Conservation (phyloP, 2,113 vertebrate species). For the Ophthalmolycus amberensis region DNA sequence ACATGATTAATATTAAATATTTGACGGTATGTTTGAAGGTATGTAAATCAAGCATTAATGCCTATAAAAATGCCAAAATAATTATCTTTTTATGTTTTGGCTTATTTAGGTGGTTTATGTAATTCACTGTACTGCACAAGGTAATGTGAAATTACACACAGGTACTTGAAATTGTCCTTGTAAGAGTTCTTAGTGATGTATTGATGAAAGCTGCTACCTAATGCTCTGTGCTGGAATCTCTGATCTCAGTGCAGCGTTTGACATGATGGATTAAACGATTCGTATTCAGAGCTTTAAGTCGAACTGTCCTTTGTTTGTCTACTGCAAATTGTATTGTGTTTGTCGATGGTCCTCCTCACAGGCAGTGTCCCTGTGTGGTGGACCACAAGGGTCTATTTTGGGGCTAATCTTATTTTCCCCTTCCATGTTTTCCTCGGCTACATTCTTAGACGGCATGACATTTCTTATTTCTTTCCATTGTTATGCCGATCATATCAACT, state of each 20-base stretch:
- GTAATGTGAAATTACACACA: constrained; percentile 11
- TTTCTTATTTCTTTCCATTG: constrained; percentile 8
- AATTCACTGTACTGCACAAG: not conserved
- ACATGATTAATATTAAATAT: constrained; percentile 8
- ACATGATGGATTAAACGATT: constrained; percentile 1
- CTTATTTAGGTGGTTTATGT: not conserved
- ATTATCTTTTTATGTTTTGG: not conserved
- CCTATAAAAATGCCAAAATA: not conserved
- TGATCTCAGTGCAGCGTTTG: not conserved
- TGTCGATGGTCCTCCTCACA: not conserved
- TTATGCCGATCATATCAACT: not conserved
- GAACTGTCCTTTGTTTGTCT: not conserved
- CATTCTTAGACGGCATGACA: not conserved
- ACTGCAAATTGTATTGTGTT: not conserved
- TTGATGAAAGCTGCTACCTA: constrained; percentile 10
- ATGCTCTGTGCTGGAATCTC: not conserved
- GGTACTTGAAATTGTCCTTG: constrained; percentile 4
- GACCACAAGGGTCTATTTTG: not conserved
- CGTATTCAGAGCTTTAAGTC: constrained; percentile 1
- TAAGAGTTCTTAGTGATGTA: not conserved
- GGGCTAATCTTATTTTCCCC: not conserved
- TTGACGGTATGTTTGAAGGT: not conserved
- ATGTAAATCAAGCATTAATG: constrained; percentile 13
- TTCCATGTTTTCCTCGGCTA: not conserved
- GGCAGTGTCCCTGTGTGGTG: not conserved